Percentiles rank a stretch among this genome's conserved stretches.
phyloP scores from a whole-genome alignment of 2,113 vertebrate genomes.

The Oreochromis niloticus region DNA sequence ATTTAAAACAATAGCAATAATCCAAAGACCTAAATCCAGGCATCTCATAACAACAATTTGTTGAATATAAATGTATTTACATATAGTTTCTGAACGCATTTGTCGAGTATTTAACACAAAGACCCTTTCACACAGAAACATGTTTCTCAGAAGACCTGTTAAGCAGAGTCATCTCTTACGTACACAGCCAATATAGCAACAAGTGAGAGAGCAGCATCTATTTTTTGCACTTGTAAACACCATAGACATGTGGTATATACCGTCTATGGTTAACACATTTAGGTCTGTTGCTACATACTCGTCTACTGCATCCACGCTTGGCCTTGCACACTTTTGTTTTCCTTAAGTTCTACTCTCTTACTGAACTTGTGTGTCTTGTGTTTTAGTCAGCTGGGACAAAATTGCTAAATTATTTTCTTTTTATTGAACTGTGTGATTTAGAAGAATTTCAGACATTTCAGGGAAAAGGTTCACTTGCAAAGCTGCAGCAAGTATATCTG shows the following conservation, averaged over 20 bases:
- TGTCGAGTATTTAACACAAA: not conserved
- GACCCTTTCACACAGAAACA: not conserved
- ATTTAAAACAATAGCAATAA: not conserved
- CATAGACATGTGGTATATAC: not conserved
- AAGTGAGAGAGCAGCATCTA: not conserved
- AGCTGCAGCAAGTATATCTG: not conserved
- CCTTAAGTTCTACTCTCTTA: not conserved
- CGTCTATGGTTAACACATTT: not conserved
- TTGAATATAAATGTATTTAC: not conserved
- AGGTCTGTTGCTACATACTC: not conserved
- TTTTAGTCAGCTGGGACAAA: conserved; percentile 7
- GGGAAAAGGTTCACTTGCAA: not conserved
- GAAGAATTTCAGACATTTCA: not conserved
- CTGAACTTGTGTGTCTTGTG: not conserved
- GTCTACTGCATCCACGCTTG: not conserved
- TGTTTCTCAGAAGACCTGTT: not conserved
- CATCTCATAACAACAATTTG: not conserved
- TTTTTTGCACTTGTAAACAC: not conserved
- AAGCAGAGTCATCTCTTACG: not conserved
- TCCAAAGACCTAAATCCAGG: rapidly evolving
- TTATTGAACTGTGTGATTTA: not conserved
- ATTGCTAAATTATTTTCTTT: not conserved
- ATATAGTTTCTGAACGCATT: not conserved
- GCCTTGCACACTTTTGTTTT: not conserved
- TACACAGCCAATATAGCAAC: not conserved